These are phyloP conservation scores for Pinctada fucata DNA, from an alignment of 2,888 invertebrate species.

Conservation along the genomic window DNA sequence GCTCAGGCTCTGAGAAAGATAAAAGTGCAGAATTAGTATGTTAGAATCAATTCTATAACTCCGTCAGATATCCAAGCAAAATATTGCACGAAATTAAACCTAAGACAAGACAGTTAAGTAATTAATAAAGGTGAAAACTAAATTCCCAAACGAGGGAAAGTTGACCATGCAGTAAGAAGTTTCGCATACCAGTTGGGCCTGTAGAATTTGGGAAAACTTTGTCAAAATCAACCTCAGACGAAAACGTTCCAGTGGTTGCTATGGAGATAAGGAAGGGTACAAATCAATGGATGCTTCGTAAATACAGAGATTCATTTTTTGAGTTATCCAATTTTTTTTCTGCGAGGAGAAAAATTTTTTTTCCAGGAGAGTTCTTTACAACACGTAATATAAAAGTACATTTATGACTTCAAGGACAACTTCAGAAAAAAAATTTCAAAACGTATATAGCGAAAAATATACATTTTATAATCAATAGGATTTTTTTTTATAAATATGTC, in stretches of 20 bases:
- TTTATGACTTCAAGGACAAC: too few relatives aligned
- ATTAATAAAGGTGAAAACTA: not conserved
- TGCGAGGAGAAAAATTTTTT: too few relatives aligned
- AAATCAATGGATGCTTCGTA: not conserved
- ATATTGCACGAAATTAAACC: not conserved
- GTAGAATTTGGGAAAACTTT: constrained; percentile 54
- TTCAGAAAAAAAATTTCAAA: too few relatives aligned
- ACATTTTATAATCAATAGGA: too few relatives aligned
- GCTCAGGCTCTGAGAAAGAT: too few relatives aligned
- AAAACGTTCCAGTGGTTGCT: constrained; percentile 43
- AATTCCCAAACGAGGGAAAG: not conserved
- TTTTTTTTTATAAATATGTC: too few relatives aligned
- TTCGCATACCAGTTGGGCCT: constrained; percentile 30
- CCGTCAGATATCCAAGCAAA: not conserved
- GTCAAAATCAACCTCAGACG: constrained; percentile 62
- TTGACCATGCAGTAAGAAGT: constrained; percentile 16
- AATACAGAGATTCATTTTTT: not conserved
- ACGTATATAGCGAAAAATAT: too few relatives aligned
- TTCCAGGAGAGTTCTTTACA: too few relatives aligned
- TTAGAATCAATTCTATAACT: too few relatives aligned
- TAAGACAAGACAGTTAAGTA: not conserved
- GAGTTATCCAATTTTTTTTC: not conserved
- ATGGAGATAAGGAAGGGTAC: not conserved
- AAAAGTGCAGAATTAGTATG: too few relatives aligned
- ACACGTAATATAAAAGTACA: too few relatives aligned